Percentiles rank a stretch among this genome's conserved stretches.
These are phyloP conservation scores for Antennarius maculatus DNA, from an alignment of 2,797 vertebrate genomes.

Conservation along the genomic window DNA sequence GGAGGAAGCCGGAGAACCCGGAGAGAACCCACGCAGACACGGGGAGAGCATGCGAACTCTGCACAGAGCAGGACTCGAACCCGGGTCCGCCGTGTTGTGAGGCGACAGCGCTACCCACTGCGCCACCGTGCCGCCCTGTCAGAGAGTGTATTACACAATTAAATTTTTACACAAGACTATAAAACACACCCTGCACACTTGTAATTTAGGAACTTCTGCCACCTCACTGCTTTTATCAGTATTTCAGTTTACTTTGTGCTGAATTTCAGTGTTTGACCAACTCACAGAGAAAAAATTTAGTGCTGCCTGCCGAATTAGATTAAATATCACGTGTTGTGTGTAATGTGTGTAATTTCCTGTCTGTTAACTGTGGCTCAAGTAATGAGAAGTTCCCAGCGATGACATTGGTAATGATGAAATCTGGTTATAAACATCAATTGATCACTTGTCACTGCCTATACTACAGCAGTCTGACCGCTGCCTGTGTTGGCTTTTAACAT, in stretches of 20 bases:
- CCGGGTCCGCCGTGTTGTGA: no score
- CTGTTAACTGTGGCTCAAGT: constrained; percentile 4
- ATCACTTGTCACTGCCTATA: not conserved
- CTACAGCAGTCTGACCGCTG: not conserved
- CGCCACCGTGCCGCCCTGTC: no score
- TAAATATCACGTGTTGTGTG: not conserved
- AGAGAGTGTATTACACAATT: constrained; percentile 19
- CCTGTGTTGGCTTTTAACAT: no score
- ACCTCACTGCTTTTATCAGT: not conserved
- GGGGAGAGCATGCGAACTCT: no score
- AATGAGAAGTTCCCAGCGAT: not conserved
- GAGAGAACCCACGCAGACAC: no score
- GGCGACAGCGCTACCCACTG: no score
- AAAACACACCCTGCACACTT: constrained; percentile 21
- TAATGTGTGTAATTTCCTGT: not conserved
- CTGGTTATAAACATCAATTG: not conserved
- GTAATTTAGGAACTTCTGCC: not conserved
- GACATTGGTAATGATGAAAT: not conserved
- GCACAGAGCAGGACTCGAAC: no score
- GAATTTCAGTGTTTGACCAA: not conserved
- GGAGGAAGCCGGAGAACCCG: no score
- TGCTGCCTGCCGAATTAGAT: not conserved
- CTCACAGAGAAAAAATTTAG: not conserved
- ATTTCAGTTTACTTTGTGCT: not conserved
- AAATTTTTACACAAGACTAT: not conserved